Conservation (phyloP, 2,113 vertebrate genomes). For the Columba livia region DNA sequence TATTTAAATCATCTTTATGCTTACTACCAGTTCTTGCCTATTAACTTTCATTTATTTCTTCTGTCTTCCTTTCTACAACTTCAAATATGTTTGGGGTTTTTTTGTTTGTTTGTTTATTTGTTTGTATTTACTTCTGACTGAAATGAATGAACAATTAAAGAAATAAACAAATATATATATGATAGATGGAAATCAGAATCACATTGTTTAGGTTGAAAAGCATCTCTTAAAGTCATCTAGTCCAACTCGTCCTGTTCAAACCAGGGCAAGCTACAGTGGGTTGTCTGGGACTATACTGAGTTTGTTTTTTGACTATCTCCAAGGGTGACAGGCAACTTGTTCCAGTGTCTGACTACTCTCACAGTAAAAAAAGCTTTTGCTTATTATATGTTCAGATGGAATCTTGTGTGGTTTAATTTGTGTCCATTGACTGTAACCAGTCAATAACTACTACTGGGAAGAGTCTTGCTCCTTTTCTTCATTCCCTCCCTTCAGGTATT, state of each 20-base stretch:
- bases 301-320: background rate
- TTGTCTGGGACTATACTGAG: accelerated
- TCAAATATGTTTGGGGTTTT: background rate
- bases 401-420: background rate
- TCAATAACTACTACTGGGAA: background rate
- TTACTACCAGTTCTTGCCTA: background rate
- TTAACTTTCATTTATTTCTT: background rate
- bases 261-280: background rate
- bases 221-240: background rate
- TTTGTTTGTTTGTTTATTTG: too few species aligned
- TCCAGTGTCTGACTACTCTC: background rate
- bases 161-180: background rate
- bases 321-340: background rate
- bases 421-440: background rate
- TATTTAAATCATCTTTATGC: background rate
- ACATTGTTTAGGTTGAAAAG: background rate
- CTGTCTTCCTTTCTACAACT: background rate
- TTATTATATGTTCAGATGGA: background rate
- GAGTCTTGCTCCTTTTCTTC: background rate
- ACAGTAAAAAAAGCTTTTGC: background rate
- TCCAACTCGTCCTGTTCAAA: background rate
- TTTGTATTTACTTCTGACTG: background rate
- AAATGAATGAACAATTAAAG: background rate
- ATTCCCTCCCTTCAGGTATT: background rate
- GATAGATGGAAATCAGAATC: background rate